Base-by-base conservation (phyloP, 2,113 vertebrate genomes). In the Pterocles burchelli region DNA sequence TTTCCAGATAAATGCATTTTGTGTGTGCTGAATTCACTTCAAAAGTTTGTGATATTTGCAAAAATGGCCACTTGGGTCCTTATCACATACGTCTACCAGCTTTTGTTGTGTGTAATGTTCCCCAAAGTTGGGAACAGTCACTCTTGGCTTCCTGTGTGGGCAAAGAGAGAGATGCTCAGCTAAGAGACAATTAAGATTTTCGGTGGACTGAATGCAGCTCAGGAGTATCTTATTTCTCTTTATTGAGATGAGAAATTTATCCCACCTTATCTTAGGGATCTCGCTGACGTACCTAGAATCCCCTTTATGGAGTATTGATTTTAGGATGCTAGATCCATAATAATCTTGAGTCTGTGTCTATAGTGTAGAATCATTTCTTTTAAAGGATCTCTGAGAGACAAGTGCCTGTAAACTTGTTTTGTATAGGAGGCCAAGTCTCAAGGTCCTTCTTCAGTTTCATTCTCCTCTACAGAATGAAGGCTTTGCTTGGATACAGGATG, bases 11-110 rank as follows among this genome's bases (percentile, higher is more conserved):
- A 93, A 93, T 80, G 66, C 17, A 28, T 85, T 95, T 86, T 72
- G 29, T 63, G 58, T 81, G 74, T 92, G 82, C 81, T 80, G 80
- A 97, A 91, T 77, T 91, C 38, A 61, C n/a, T 92, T 89, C 61
- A 76, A 65, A 95, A 94, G 80, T 89, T 89, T 87, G 58, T 87
- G 82, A 93, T 86, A 92, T 92, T 94, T 82, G 48, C 66, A 93
- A 85, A 94, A 94, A 93, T 66, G 88, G 65, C 62, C 80, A 13
- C 46, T 71, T 18, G 1, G 66, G 68, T 94, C 85, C n/a, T 45
- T 59, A 88, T 29, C 81, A 43, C 36, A 54, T 13, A 54, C 34
- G 17, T 71, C 86, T 65, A 82, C n/a, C 51, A 86, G 28, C 11
- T 85, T 85, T 83, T 58, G 33, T 17, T 82, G n/a, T 33, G 33